These are phyloP conservation scores for Petrolisthes manimaculis DNA, from an alignment of 2,888 invertebrate species.

Conservation along the genomic window DNA sequence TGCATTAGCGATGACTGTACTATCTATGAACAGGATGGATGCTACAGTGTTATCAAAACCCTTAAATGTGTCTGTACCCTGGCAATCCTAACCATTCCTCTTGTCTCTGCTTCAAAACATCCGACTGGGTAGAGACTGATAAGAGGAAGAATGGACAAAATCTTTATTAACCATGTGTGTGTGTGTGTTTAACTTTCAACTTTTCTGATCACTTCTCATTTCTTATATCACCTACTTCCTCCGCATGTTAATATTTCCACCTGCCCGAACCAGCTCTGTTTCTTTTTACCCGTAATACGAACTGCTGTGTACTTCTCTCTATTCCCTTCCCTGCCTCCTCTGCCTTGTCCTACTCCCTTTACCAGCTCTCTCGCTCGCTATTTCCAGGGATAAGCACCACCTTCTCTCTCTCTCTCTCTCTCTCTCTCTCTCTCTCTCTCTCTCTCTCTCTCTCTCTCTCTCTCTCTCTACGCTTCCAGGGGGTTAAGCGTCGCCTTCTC, in stretches of 20 bases:
- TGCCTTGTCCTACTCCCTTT: background rate
- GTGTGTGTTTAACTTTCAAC: slow-evolving; percentile 7
- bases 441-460: slow-evolving; percentile 4
- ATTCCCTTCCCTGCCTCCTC: background rate
- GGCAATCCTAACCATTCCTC: no score
- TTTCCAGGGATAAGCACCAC: background rate
- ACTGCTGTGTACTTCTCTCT: background rate
- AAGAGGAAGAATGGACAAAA: background rate
- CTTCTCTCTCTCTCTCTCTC: background rate
- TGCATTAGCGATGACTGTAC: no score
- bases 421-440: background rate
- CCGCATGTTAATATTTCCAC: no score
- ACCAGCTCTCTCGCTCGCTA: background rate
- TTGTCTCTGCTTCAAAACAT: no score
- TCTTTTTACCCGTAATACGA: no score
- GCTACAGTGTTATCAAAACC: no score
- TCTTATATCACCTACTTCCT: background rate
- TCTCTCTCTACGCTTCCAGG: background rate
- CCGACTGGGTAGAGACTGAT: no score
- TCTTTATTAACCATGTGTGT: slow-evolving; percentile 1
- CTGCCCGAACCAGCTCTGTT: no score
- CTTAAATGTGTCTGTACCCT: no score
- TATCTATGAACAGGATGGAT: no score
- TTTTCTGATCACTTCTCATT: background rate
- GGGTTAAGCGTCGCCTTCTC: background rate